phyloP scores from a whole-genome alignment of 37 sponge, comb jelly and placozoan species.

The Crambe crambe region DNA sequence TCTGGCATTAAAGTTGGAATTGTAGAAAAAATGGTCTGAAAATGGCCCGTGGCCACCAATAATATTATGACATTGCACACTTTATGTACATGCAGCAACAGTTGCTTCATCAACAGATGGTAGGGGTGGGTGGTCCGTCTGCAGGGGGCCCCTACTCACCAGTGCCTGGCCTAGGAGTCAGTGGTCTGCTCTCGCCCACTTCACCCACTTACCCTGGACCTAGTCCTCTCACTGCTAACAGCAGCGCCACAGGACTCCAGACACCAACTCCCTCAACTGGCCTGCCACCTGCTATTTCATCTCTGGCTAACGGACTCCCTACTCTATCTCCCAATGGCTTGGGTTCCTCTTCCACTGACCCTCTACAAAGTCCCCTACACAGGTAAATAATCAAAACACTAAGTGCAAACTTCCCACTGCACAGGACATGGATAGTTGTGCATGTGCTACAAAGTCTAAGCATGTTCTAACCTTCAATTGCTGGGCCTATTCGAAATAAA shows the following conservation, averaged over 20 bases:
- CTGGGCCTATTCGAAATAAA: no score
- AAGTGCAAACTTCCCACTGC: no score
- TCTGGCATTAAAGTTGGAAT: no score
- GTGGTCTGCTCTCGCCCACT: conserved; percentile 63
- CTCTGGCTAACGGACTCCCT: conserved; percentile 34
- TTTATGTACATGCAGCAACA: conserved; percentile 20
- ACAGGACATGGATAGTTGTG: no score
- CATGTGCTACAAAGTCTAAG: no score
- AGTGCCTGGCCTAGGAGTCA: not conserved
- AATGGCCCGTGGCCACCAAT: no score
- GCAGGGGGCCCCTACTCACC: not conserved
- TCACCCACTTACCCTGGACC: conserved; percentile 48
- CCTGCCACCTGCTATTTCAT: conserved; percentile 11
- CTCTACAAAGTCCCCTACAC: conserved; percentile 51
- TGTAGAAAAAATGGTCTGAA: no score
- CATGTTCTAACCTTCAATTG: no score
- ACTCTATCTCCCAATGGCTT: conserved; percentile 60
- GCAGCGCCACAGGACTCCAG: conserved; percentile 36
- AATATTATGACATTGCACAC: no score
- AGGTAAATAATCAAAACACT: no score
- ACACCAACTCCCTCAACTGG: not conserved
- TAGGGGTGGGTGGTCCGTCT: conserved; percentile 5
- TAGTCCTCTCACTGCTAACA: conserved; percentile 32
- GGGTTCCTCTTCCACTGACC: conserved; percentile 16
- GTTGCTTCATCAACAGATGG: conserved; percentile 52